Base-by-base conservation (phyloP, 2,888 invertebrate genomes). In the Sarcophaga variegata region DNA sequence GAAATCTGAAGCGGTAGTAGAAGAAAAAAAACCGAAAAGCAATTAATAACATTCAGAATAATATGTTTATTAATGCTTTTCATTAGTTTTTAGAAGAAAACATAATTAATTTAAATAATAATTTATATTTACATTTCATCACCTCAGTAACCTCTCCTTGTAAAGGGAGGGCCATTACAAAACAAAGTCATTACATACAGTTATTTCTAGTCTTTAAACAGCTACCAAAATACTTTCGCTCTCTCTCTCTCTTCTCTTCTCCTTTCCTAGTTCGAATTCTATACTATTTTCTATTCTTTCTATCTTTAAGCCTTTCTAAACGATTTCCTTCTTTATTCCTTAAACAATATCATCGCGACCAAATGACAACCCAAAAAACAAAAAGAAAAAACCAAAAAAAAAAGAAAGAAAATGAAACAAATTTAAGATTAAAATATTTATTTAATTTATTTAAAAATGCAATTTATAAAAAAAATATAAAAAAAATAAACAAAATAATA, bases 401-500 rank as follows among this genome's bases (percentile, higher is more conserved):
- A 69, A 84, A 86, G 84, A 81, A 87, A 85, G 54, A 62, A 77
- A 17, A 78, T 66, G n/a, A 83, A 86, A 83, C 80, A 83, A 86
- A 84, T 81, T 89, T 90, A 88, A 90, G 89, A 22, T 88, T 90
- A 90, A 12, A 54, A 89, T 91, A 92, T 92, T 92, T 92, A 92
- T 92, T 92, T 92, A 92, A 91, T 91, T 92, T 92, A 92, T 92
- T 91, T 14, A 90, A 91, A 91, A 86, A 90, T 88, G 91, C 91
- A 91, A 90, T 83, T 81, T 72, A 81, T 54, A 54, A 86, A 88
- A 88, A 88, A 85, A 87, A 78, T 27, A 54, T 4, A 54, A 84
- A 85, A 80, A 75, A 80, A 80, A 83, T 64, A 81, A 86, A 82
- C 75, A 80, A 88, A 83, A 81, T 63, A 86, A 85, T 83, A 86